Percentiles rank a stretch among this genome's conserved stretches.
Evolutionary conservation across 1,140 invertebrate genomes (phyloP).

Genomic region (Diabrotica virgifera): DNA sequence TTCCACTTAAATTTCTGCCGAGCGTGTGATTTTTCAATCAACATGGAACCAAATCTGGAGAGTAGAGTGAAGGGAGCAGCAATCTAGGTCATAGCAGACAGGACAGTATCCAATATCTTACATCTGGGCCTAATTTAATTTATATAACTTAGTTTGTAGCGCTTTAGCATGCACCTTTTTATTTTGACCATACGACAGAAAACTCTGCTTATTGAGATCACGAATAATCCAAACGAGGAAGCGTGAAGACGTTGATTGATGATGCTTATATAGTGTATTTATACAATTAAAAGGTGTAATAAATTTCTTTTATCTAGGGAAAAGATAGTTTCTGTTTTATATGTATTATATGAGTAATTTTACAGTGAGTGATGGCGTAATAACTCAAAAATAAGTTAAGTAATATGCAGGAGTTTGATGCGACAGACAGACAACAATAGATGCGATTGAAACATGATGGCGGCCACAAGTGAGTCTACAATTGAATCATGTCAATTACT

Average conservation of each 20-base stretch:
- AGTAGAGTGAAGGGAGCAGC: too few relatives aligned
- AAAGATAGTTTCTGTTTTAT: neutral
- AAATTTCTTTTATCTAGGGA: neutral
- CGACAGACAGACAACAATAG: too few relatives aligned
- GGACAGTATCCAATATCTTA: neutral
- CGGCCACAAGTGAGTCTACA: too few relatives aligned
- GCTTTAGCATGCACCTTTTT: neutral
- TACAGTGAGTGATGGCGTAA: too few relatives aligned
- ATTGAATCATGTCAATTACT: too few relatives aligned
- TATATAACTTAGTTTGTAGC: conserved; percentile 1
- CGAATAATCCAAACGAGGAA: conserved; percentile 3
- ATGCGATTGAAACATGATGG: too few relatives aligned
- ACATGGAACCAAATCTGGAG: too few relatives aligned
- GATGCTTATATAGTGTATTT: too few relatives aligned
- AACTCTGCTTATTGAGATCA: neutral
- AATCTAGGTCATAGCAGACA: neutral
- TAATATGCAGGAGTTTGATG: too few relatives aligned
- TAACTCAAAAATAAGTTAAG: too few relatives aligned
- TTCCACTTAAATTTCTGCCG: too few relatives aligned
- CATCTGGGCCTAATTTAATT: neutral
- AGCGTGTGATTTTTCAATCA: too few relatives aligned
- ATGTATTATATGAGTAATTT: neutral
- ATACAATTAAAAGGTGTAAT: neutral
- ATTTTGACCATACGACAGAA: neutral
- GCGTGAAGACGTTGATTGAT: conserved; percentile 5